Percentiles rank a stretch among this genome's conserved stretches.
phyloP scores from a whole-genome alignment of 2,113 vertebrate species.

The Naja naja region DNA sequence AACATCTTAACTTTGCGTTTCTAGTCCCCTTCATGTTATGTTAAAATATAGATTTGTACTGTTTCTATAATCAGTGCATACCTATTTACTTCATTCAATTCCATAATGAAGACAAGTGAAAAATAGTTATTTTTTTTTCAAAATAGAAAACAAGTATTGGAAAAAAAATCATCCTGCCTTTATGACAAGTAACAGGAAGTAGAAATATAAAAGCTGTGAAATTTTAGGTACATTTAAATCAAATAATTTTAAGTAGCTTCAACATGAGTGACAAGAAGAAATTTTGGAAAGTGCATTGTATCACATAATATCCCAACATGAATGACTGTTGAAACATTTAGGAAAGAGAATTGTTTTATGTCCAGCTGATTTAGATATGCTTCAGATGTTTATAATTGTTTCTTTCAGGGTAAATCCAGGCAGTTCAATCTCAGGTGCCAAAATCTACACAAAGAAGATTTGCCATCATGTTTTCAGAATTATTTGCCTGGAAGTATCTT shows the following conservation, averaged over 20 bases:
- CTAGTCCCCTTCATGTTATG: background rate
- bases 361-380: background rate
- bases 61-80: background rate
- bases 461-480: background rate
- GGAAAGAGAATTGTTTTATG: background rate
- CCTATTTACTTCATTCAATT: slow-evolving; percentile 1
- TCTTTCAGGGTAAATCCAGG: background rate
- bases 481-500: background rate
- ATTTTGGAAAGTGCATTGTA: background rate
- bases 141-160: background rate
- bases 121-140: background rate
- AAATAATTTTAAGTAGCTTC: background rate
- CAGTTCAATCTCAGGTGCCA: background rate
- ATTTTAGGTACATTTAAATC: background rate
- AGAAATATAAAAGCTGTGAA: background rate
- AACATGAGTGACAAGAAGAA: background rate
- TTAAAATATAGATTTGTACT: background rate
- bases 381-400: background rate
- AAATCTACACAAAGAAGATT: background rate
- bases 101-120: background rate
- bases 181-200: background rate
- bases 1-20: background rate
- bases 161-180: background rate
- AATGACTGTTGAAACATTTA: background rate
- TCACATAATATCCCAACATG: background rate